phyloP scores from a whole-genome alignment of 23 tunicate genomes.

The Botrylloides violaceus region DNA sequence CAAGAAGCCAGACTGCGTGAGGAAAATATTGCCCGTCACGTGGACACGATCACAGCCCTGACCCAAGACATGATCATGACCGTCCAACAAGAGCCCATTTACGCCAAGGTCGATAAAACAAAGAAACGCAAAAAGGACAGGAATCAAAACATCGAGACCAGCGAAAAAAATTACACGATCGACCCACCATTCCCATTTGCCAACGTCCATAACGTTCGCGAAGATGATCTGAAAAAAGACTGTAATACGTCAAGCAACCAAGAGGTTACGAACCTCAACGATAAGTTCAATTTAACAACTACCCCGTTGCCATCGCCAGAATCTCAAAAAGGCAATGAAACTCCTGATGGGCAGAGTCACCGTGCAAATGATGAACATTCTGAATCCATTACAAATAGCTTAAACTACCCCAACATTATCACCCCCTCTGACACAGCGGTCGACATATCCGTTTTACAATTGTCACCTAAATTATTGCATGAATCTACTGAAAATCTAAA shows the following conservation, averaged over 20 bases:
- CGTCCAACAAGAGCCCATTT: constrained; percentile 40
- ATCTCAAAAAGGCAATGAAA: background rate
- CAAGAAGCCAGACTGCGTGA: background rate
- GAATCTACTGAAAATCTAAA: background rate
- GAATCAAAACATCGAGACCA: background rate
- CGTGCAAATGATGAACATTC: background rate
- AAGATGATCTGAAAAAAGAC: background rate
- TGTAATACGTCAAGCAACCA: background rate
- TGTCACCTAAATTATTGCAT: background rate
- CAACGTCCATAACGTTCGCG: background rate
- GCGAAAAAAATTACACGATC: background rate
- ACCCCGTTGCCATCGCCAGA: background rate
- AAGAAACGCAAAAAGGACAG: constrained; percentile 2
- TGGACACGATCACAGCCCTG: constrained; percentile 12
- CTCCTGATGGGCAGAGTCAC: background rate
- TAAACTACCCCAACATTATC: background rate
- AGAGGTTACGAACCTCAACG: background rate
- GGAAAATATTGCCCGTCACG: background rate
- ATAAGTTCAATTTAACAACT: background rate
- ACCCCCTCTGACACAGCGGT: no score
- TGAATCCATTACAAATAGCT: background rate
- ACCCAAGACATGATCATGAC: constrained; percentile 12
- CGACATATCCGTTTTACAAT: no score
- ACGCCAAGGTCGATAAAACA: constrained; percentile 39
- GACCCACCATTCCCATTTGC: constrained; percentile 3